Evolutionary conservation across 2,888 invertebrate species (phyloP), one percentile per base, ranked within the genome.

Genomic region (Agriopis marginaria): DNA sequence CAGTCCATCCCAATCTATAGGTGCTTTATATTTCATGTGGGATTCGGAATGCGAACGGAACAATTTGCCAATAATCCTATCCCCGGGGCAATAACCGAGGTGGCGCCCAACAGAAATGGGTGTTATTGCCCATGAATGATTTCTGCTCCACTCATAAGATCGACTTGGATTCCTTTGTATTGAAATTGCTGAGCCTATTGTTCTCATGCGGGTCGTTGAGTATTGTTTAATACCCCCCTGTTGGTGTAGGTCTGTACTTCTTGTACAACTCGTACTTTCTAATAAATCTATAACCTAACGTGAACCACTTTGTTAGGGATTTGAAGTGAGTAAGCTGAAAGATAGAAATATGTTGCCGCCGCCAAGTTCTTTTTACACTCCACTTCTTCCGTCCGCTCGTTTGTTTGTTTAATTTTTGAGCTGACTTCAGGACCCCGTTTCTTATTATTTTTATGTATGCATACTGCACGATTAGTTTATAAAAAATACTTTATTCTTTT

Each of bases 31-130:
- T 91, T 92, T 92, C 89, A 90, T 84, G 89, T 88, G 88, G 86
- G 87, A 86, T 83, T 80, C 84, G 89, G 91, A 91, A 92, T 90
- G 90, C 86, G 89, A 88, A 86, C 89, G 86, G 91, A 92, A 91
- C 92, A 92, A 93, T 93, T 92, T 91, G 89, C 92, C 92, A 93
- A 92, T 92, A 92, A 91, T 91, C 90, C 91, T 87, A 89, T 89
- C 90, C 86, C 85, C 82, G 82, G 71, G 86, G 89, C 89, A 89
- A 91, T 92, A 91, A 90, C 91, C 84, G 89, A 88, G 89, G 87
- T 89, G 89, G 87, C 87, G 86, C 85, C 85, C 85, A 87, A 80
- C 87, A 87, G 88, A 89, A 91, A 90, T 89, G 88, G 88, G 86
- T 87, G 91, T 88, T 91, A 90, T 90, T 88, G 85, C 83, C 87